Percentiles rank a stretch among this genome's conserved stretches.
Conservation (phyloP, 92 coral and sea anemone species). For the Phenganax stokvisi region DNA sequence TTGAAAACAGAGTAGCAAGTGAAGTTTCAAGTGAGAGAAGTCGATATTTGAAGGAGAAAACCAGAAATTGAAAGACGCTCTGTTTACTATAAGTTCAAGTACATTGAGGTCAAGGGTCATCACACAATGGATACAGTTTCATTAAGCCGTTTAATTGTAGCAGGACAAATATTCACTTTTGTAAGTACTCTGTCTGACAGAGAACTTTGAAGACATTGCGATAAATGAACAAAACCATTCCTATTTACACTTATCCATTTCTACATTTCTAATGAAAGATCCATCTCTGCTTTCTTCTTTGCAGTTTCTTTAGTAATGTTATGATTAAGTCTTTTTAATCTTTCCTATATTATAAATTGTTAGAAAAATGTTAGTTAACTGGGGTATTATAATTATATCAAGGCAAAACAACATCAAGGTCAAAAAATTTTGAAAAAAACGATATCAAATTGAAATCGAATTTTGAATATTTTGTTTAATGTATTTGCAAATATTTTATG, state of each 20-base stretch:
- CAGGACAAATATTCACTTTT: background rate
- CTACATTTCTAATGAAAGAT: slow-evolving; percentile 33
- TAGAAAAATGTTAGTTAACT: background rate
- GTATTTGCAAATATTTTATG: too few relatives aligned
- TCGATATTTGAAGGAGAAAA: background rate
- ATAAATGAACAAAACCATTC: background rate
- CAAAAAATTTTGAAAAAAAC: too few relatives aligned
- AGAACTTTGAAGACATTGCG: background rate
- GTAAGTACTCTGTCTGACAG: background rate
- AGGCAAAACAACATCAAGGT: too few relatives aligned
- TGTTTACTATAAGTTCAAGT: background rate
- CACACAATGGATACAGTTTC: background rate
- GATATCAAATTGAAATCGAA: too few relatives aligned
- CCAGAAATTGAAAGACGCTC: background rate
- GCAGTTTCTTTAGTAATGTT: slow-evolving; percentile 95
- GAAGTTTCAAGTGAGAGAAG: background rate
- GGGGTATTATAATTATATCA: background rate
- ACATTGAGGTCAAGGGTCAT: background rate
- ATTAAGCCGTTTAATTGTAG: background rate
- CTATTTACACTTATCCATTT: background rate
- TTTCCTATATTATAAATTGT: slow-evolving; percentile 53
- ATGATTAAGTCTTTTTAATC: slow-evolving; percentile 82
- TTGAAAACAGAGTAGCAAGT: background rate
- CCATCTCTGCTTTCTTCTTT: slow-evolving; percentile 66
- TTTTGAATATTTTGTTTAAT: too few relatives aligned